These are phyloP conservation scores for Spisula subtruncata DNA, from an alignment of 2,888 invertebrate species.

Conservation along the genomic window DNA sequence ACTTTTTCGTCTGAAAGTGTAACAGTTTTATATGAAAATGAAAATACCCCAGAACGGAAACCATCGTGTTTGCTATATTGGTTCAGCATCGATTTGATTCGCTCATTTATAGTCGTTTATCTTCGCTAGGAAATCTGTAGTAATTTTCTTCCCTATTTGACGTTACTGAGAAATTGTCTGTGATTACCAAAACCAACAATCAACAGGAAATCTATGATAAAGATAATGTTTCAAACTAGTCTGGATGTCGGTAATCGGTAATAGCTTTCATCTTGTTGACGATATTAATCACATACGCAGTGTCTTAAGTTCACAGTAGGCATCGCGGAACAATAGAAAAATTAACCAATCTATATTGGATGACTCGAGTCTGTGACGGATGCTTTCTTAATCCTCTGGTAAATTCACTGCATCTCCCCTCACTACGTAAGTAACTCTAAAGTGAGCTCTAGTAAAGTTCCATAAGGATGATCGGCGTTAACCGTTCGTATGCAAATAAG, in stretches of 20 bases:
- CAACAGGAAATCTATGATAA: not conserved
- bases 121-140: not conserved
- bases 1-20: not conserved
- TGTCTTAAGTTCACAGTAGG: not conserved
- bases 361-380: not conserved
- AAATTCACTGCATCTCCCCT: not conserved
- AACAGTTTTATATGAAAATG: not conserved
- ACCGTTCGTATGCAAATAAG: too few relatives aligned
- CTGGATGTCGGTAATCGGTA: not conserved
- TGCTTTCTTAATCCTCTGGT: not conserved
- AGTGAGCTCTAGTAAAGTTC: too few relatives aligned
- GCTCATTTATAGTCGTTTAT: not conserved
- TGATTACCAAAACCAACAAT: conserved; percentile 20
- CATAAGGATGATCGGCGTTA: too few relatives aligned
- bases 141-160: conserved; percentile 14
- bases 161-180: not conserved
- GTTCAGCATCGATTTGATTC: not conserved
- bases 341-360: too few relatives aligned
- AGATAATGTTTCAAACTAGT: not conserved
- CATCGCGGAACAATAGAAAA: too few relatives aligned
- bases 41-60: conserved; percentile 7
- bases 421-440: not conserved
- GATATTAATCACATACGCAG: not conserved
- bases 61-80: not conserved
- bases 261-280: not conserved